These are phyloP conservation scores for Distichodus sexfasciatus DNA, from an alignment of 2,797 vertebrate genomes.

Conservation along the genomic window DNA sequence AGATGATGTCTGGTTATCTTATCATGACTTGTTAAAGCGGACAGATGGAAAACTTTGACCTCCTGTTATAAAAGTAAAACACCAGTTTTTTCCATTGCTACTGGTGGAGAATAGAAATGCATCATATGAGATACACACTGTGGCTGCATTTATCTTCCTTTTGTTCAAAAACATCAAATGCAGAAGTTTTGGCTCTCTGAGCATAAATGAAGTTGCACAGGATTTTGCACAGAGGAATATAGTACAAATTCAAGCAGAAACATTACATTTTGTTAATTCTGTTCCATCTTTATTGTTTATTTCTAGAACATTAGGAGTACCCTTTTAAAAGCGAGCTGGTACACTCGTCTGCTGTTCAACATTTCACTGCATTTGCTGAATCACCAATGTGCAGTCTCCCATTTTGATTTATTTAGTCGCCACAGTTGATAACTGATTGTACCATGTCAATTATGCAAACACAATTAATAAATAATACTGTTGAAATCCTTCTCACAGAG, in stretches of 20 bases:
- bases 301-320: conserved; percentile 54
- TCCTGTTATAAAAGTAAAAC: no score
- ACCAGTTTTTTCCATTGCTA: no score
- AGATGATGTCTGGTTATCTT: neutral
- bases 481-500: conserved; percentile 50
- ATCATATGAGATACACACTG: no score
- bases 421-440: conserved; percentile 47
- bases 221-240: no score
- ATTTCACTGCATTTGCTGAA: conserved; percentile 38
- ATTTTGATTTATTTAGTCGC: conserved; percentile 36
- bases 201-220: no score
- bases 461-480: conserved; percentile 60
- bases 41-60: no score
- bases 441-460: conserved; percentile 50
- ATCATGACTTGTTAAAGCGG: neutral
- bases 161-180: no score
- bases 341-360: conserved; percentile 38
- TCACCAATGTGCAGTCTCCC: conserved; percentile 41
- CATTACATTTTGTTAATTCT: conserved; percentile 55
- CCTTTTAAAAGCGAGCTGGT: conserved; percentile 47
- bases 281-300: conserved; percentile 58
- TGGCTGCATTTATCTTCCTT: no score
- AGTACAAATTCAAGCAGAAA: conserved; percentile 35
- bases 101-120: no score
- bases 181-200: no score